Conservation (phyloP, 2,888 invertebrate genomes). For the Zaprionus lineosus region DNA sequence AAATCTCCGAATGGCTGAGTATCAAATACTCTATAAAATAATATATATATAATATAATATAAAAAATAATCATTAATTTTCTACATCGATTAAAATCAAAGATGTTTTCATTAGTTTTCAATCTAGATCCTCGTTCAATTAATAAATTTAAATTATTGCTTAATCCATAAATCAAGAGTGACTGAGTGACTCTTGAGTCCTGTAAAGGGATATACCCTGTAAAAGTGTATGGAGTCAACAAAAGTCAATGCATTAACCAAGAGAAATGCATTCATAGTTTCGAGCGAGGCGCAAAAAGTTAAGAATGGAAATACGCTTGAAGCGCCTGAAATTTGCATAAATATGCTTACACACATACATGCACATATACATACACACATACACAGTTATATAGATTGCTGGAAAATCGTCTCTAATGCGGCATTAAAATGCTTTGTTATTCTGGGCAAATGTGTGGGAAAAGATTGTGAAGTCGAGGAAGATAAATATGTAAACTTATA, state of each 20-base stretch:
- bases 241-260: constrained; percentile 61
- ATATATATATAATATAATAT: background rate
- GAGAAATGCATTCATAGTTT: constrained; percentile 39
- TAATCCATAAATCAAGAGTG: no score
- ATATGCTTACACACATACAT: constrained; percentile 29
- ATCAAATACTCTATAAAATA: constrained; percentile 9
- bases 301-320: constrained; percentile 28
- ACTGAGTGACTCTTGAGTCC: no score
- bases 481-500: constrained; percentile 53
- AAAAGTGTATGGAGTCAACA: constrained; percentile 28
- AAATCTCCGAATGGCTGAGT: background rate
- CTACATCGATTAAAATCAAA: background rate
- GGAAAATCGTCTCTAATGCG: constrained; percentile 51
- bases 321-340: constrained; percentile 56
- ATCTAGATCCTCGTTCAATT: no score
- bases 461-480: background rate
- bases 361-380: constrained; percentile 3
- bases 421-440: constrained; percentile 51
- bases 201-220: no score
- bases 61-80: background rate
- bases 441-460: background rate
- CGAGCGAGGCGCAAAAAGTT: constrained; percentile 37
- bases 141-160: no score
- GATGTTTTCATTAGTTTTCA: background rate
- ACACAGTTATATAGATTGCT: constrained; percentile 16